Base-by-base conservation (phyloP, 2,113 vertebrate species). In the Anas platyrhynchos region DNA sequence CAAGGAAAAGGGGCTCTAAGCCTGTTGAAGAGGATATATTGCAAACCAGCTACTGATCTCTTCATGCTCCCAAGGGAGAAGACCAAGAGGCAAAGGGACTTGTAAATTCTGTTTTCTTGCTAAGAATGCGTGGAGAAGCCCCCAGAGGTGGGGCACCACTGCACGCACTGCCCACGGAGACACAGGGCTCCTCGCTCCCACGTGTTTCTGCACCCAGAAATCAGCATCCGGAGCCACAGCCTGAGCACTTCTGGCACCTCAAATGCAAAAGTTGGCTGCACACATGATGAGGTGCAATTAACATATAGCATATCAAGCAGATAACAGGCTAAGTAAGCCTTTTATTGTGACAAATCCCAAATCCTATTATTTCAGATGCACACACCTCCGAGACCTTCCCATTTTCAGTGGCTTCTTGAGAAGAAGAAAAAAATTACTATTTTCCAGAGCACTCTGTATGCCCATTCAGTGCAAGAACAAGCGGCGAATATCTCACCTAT, bases 301-400 rank as follows among this genome's bases (percentile, higher is more conserved):
- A 16, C 5, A n/a, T 6, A 12, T 21, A 26, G 26, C 0, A 0
- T 6, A 27, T 7, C 0, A 2, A 72, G 27, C 1, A 0, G 36
- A n/a, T 31, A 66, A 65, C 18, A 10, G 32, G 44, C 8, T 38
- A 77, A 32, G 2, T 5, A 38, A 41, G 25, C 13, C 38, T 32
- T 26, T 68, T 15, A 34, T 6, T 7, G 13, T 8, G 61, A 38
- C 23, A 89, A 48, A 38, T 17, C 12, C 58, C 32, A 16, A 56
- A 12, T 34, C 31, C 46, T 29, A 12, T 2, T 4, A 46, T 17
- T 78, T 44, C 23, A 81, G 79, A 61, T 1, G 50, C 7, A 26
- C 13, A 18, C 25, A 6, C 26, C 26, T 32, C 76, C 1, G 1
- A 58, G 26, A 55, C 9, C 32, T 68, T 50, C 54, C 34, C 22